These are phyloP conservation scores for Tenualosa ilisha DNA, from an alignment of 2,797 vertebrate genomes.

Conservation along the genomic window DNA sequence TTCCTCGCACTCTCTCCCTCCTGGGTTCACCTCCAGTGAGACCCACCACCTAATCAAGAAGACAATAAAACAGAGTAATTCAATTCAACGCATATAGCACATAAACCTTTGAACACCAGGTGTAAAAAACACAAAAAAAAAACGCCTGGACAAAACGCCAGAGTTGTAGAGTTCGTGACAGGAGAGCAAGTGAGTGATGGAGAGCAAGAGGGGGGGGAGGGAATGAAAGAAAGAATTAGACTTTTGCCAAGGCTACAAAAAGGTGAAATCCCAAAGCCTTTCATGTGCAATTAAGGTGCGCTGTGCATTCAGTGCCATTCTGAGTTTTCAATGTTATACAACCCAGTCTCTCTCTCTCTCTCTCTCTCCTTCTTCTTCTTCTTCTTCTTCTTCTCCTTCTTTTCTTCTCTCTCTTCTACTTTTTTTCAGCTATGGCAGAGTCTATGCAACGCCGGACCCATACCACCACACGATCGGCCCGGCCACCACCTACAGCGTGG, in stretches of 20 bases:
- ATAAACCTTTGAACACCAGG: conserved; percentile 58
- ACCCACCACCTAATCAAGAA: conserved; percentile 59
- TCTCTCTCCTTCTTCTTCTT: conserved; percentile 14
- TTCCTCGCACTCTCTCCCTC: neutral
- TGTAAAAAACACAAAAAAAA: neutral
- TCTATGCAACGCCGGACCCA: conserved; percentile 91
- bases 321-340: neutral
- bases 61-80: conserved; percentile 58
- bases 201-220: neutral
- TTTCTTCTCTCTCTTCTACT: conserved; percentile 36
- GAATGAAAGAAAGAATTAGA: neutral
- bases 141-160: neutral
- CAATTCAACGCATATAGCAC: conserved; percentile 54
- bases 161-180: conserved; percentile 14
- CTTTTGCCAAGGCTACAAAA: neutral
- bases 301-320: neutral
- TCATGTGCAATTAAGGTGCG: conserved; percentile 21
- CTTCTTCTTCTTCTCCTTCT: conserved; percentile 12
- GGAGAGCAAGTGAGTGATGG: neutral
- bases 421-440: conserved; percentile 87
- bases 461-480: conserved; percentile 93
- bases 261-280: neutral
- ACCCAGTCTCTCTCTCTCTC: neutral
- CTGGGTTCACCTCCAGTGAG: conserved; percentile 39
- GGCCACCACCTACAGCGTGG: conserved; percentile 91